Conservation (phyloP, 1,140 invertebrate species). For the Zaprionus tsacasi region DNA sequence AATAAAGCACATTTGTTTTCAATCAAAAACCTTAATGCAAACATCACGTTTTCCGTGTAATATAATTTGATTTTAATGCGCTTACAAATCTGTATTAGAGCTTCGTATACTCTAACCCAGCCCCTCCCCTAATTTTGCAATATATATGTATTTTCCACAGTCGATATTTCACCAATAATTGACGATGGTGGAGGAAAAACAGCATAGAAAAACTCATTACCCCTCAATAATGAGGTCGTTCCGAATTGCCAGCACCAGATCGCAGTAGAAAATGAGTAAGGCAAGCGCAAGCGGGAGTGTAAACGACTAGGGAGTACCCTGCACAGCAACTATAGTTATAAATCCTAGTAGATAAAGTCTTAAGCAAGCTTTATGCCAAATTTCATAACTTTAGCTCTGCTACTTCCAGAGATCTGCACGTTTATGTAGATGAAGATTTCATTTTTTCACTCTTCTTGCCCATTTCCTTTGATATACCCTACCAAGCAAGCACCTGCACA, state of each 20-base stretch:
- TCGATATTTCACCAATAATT: conserved; percentile 12
- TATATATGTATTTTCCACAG: background rate
- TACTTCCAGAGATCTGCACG: background rate
- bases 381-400: background rate
- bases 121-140: background rate
- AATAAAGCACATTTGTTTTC: conserved; percentile 13
- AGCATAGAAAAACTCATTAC: conserved; percentile 63
- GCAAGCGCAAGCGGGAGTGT: background rate
- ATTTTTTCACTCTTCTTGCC: background rate
- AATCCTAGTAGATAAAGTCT: background rate
- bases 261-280: conserved; percentile 25
- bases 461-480: background rate
- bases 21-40: conserved; percentile 24
- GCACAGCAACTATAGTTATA: background rate
- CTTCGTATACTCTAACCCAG: background rate
- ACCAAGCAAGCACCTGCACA: background rate
- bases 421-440: background rate
- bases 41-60: conserved; percentile 17
- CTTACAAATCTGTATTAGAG: conserved; percentile 32
- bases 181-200: conserved; percentile 8
- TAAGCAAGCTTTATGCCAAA: background rate
- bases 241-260: conserved; percentile 60
- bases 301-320: background rate
- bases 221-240: conserved; percentile 62
- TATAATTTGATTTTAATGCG: conserved; percentile 31